Evolutionary conservation across 2,113 vertebrate genomes (phyloP).

Genomic region (Xiphias gladius): DNA sequence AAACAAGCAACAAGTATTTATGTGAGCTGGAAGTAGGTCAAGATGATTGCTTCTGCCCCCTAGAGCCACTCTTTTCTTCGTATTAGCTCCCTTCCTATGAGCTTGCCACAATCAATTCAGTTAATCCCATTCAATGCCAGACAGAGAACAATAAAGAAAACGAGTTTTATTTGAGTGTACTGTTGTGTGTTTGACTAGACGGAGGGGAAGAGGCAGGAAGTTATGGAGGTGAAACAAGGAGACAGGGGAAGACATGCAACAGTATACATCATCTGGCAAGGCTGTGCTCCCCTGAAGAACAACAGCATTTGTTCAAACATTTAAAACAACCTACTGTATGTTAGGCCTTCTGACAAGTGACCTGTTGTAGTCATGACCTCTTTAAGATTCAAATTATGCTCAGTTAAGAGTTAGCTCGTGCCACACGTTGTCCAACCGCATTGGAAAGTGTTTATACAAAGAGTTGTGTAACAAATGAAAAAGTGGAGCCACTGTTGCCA

Average conservation of each 20-base stretch:
- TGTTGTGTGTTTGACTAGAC: neutral
- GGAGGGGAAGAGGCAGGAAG: neutral
- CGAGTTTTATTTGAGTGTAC: neutral
- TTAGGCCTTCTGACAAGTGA: too few species aligned
- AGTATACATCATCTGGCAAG: too few species aligned
- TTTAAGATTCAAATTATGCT: too few species aligned
- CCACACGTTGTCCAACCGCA: too few species aligned
- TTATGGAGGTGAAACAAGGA: neutral
- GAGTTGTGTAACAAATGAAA: too few species aligned
- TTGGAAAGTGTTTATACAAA: too few species aligned
- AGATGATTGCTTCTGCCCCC: neutral
- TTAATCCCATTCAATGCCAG: constrained; percentile 11
- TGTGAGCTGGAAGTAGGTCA: constrained; percentile 57
- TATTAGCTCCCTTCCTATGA: neutral
- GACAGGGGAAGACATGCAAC: neutral
- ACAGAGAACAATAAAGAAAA: constrained; percentile 11
- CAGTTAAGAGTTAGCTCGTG: too few species aligned
- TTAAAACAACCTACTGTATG: too few species aligned
- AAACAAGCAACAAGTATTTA: constrained; percentile 39
- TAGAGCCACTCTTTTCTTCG: constrained; percentile 9
- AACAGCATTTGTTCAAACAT: neutral
- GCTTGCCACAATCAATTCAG: constrained; percentile 19
- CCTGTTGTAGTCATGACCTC: too few species aligned
- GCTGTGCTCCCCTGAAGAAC: neutral
- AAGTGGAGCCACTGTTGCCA: too few species aligned